Conservation (phyloP, 1,140 invertebrate genomes). For the Pachypsylla venusta region DNA sequence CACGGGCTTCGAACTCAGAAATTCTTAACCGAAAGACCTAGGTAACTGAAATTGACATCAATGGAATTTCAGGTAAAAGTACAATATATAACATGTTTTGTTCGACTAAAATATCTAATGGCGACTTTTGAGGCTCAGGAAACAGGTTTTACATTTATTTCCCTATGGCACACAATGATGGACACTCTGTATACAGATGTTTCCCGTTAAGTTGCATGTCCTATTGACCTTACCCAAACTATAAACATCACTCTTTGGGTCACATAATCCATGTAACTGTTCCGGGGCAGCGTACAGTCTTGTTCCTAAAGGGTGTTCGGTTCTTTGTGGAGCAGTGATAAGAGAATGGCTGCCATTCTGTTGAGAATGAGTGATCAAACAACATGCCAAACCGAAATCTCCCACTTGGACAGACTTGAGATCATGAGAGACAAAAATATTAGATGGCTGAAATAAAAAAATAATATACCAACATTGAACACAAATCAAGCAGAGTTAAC, state of each 20-base stretch:
- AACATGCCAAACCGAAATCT: conserved; percentile 69
- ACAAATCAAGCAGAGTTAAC: too few relatives aligned
- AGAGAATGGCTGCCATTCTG: neutral
- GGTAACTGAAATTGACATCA: too few relatives aligned
- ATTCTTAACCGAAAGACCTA: too few relatives aligned
- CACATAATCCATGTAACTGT: conserved; percentile 50
- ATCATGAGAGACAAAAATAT: conserved; percentile 52
- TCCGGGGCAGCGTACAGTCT: conserved; percentile 70
- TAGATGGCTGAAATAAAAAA: conserved; percentile 62
- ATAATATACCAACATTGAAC: too few relatives aligned
- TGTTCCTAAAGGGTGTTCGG: conserved; percentile 43
- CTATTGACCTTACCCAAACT: conserved; percentile 18
- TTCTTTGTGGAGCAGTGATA: neutral
- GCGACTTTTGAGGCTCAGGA: too few relatives aligned
- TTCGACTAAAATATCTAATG: too few relatives aligned
- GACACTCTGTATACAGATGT: too few relatives aligned
- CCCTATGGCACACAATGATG: too few relatives aligned
- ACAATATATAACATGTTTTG: too few relatives aligned
- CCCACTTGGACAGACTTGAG: conserved; percentile 43
- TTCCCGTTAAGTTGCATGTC: neutral
- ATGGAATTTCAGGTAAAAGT: too few relatives aligned
- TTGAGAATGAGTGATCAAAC: conserved; percentile 35
- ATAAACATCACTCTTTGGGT: conserved; percentile 35
- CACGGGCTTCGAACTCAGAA: too few relatives aligned
- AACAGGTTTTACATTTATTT: too few relatives aligned